Evolutionary conservation across 2,113 vertebrate species (phyloP).

Genomic region (Suricata suricatta): DNA sequence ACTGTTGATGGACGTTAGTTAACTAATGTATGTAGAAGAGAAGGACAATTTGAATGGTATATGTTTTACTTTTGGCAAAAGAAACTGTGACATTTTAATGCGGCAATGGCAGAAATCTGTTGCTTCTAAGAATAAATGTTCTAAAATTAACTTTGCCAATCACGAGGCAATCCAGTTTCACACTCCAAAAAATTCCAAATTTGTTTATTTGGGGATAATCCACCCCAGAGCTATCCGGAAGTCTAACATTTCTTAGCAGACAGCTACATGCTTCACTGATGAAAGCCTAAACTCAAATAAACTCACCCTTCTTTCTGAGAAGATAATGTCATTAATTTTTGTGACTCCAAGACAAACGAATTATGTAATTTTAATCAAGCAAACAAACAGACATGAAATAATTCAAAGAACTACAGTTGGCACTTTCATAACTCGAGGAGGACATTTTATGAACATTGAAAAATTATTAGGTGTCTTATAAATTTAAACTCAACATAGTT

Average conservation of each 20-base stretch:
- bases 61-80: slow-evolving; percentile 58
- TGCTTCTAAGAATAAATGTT: slow-evolving; percentile 71
- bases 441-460: background rate
- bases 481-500: slow-evolving; percentile 39
- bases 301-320: background rate
- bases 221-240: background rate
- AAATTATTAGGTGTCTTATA: background rate
- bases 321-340: slow-evolving; percentile 27
- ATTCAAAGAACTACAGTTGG: slow-evolving; percentile 21
- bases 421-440: background rate
- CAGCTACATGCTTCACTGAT: slow-evolving; percentile 8
- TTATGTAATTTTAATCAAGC: slow-evolving; percentile 36
- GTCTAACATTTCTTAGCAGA: slow-evolving; percentile 27
- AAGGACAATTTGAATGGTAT: slow-evolving; percentile 38
- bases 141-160: slow-evolving; percentile 72
- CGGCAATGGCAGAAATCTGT: slow-evolving; percentile 55
- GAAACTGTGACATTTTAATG: slow-evolving; percentile 59
- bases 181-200: background rate
- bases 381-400: background rate
- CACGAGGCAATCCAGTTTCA: slow-evolving; percentile 48
- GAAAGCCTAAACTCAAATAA: slow-evolving; percentile 5
- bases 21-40: background rate
- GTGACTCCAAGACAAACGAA: slow-evolving; percentile 44
- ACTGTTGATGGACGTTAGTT: background rate
- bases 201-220: slow-evolving; percentile 7